These are phyloP conservation scores for Aspidiotus destructor DNA, from an alignment of 2,888 invertebrate species.

Conservation along the genomic window DNA sequence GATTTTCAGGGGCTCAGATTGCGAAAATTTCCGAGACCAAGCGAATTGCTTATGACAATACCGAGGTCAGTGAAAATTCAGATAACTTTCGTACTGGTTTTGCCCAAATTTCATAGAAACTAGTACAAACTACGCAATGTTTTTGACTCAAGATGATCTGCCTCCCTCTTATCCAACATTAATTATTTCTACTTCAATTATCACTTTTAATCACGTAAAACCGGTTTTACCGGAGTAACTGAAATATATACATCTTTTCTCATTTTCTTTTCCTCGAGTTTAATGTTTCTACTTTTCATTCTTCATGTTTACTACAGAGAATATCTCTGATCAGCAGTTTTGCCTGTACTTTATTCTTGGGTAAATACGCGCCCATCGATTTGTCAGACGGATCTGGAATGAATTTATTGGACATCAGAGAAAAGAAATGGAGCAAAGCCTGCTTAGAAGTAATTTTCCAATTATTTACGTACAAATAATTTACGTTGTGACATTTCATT, in stretches of 20 bases:
- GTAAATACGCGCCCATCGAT: slow-evolving; percentile 82
- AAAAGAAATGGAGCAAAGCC: slow-evolving; percentile 62
- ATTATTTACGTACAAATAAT: too few species aligned
- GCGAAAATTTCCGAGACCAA: slow-evolving; percentile 69
- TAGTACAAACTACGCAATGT: too few species aligned
- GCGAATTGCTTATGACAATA: slow-evolving; percentile 59
- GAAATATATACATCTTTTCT: too few species aligned
- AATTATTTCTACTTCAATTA: too few species aligned
- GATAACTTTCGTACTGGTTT: too few species aligned
- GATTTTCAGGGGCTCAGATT: slow-evolving; percentile 91
- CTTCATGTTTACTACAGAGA: slow-evolving; percentile 47
- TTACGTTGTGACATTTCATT: too few species aligned
- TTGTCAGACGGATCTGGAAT: slow-evolving; percentile 89
- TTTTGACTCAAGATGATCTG: too few species aligned
- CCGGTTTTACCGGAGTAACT: too few species aligned
- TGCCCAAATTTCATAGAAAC: too few species aligned
- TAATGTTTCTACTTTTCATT: neutral
- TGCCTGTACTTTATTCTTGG: slow-evolving; percentile 75
- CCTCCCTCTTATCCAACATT: too few species aligned
- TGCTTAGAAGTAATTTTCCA: slow-evolving; percentile 54
- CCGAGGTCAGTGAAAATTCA: slow-evolving; percentile 51
- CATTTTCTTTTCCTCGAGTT: neutral
- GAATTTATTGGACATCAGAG: slow-evolving; percentile 80
- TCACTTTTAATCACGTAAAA: too few species aligned
- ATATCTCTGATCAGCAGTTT: slow-evolving; percentile 92